A percentile compares a stretch with the other conserved stretches of the same genome.
phyloP scores from a whole-genome alignment of 2,113 vertebrate genomes.

The Bos taurus region ARS-UCD2.0 NC_037350.1:32074501-32075000 shows the following conservation, averaged over 20 bases:
- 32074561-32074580: not conserved
- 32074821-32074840: not conserved
- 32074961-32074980: not conserved
- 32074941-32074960: not conserved
- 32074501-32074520: not conserved
- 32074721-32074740: not conserved
- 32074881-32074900: not conserved
- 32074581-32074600: not conserved
- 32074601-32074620: not conserved
- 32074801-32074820: not conserved
- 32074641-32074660: not conserved
- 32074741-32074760: not conserved
- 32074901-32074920: not conserved
- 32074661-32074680: not conserved
- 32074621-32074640: not conserved
- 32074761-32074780: not conserved
- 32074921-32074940: not conserved
- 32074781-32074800: not conserved
- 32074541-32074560: not conserved
- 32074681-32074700: not conserved
- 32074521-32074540: not conserved
- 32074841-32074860: not conserved
- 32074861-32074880: not conserved
- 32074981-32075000: not conserved
- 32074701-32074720: not conserved